Evolutionary conservation across 2,797 vertebrate genomes (phyloP).

Genomic region (Scyliorhinus canicula): DNA sequence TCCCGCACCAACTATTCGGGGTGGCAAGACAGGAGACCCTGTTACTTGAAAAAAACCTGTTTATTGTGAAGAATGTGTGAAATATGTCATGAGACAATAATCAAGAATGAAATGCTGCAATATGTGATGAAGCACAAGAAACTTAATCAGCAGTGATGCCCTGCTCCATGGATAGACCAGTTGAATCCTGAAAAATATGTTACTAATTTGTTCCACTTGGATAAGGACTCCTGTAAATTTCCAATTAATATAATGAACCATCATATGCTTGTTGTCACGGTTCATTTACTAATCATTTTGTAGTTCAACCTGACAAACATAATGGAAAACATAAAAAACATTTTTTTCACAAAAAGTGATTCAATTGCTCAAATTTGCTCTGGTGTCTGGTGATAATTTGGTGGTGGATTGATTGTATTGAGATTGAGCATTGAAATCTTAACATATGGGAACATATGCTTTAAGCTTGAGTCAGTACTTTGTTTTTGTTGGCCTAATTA

Average conservation of each 20-base stretch:
- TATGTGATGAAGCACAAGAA: neutral
- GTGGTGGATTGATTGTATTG: neutral
- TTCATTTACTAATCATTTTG: neutral
- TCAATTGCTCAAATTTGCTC: neutral
- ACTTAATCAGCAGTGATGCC: neutral
- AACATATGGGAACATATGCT: slow-evolving; percentile 4
- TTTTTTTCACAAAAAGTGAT: neutral
- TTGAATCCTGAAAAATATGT: neutral
- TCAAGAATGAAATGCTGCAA: neutral
- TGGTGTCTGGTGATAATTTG: neutral
- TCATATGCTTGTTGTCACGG: neutral
- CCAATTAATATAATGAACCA: neutral
- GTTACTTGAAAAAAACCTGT: neutral
- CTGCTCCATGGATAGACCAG: neutral
- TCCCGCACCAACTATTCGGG: too few relatives aligned
- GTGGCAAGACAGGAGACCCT: neutral
- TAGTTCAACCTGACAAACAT: neutral
- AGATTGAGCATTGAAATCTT: neutral
- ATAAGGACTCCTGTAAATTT: neutral
- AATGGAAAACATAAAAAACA: neutral
- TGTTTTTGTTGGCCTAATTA: slow-evolving; percentile 14
- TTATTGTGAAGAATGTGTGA: neutral
- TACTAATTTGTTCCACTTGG: neutral
- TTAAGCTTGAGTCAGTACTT: slow-evolving; percentile 19
- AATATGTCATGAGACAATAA: neutral